Evolutionary conservation across 2,113 vertebrate species (phyloP), one percentile per base, ranked within the genome.

Genomic region (Aptenodytes forsteri): DNA sequence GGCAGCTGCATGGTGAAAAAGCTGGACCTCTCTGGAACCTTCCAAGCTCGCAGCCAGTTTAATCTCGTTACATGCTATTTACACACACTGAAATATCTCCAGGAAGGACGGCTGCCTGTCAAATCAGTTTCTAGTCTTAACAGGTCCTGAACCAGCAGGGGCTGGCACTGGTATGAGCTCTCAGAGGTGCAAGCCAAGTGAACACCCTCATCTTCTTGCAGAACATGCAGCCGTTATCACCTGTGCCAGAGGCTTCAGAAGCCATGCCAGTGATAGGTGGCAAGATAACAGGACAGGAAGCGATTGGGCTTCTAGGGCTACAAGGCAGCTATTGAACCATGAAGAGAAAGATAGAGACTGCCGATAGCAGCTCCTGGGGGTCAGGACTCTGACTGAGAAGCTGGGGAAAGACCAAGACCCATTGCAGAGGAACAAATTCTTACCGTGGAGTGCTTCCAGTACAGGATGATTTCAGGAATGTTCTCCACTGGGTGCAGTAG

Each of bases 401-500:
- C 14, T 44, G 69, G 21, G n/a, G 18, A 77, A 29, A 12, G 47
- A 71, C 54, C 21, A 38, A 30, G 19, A 56, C 3, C 29, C 18
- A 14, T 7, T 38, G 54, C 4, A 1, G 38, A 85, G 26, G 46
- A 64, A 50, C 6, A 21, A 14, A 46, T 34, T 70, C 96, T 97
- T 98, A 99, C 99, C 97, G 99, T 99, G 62, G 99, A 99, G 96
- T 99, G 99, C 96, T 99, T 99, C 99, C 99, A 99, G 98, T 99
- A 98, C 14, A 99, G 98, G 96, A 99, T 99, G 98, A 99, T 99
- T 97, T 99, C 99, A 4, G 99, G 99, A 86, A 99, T 99, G 97
- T 99, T 99, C 44, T 99, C 99, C 13, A 99, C 99, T 0, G 99
- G 99, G 79, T 99, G 99, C 93, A 99, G 96, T 30, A 99, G 98